These are phyloP conservation scores for Drosophila tani DNA, from an alignment of 1,140 invertebrate species.

Conservation along the genomic window DNA sequence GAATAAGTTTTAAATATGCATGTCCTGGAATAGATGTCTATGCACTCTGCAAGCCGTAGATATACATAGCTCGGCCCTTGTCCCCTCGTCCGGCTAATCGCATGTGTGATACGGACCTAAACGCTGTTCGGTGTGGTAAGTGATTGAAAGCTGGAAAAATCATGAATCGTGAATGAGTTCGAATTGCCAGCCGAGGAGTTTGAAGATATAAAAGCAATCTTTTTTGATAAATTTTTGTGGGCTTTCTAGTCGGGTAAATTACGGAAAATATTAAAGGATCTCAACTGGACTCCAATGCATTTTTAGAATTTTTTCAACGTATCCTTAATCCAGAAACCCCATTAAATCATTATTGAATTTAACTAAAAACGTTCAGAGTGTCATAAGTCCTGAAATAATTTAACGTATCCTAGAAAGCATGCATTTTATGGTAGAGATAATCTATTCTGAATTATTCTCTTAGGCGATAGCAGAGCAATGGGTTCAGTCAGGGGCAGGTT, in stretches of 20 bases:
- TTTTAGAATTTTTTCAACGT: neutral
- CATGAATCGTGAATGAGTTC: conserved; percentile 28
- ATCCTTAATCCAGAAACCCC: neutral
- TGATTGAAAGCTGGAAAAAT: conserved; percentile 39
- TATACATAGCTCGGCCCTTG: neutral
- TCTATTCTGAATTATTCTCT: neutral
- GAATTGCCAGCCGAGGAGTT: neutral
- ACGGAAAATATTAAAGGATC: neutral
- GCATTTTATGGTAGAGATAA: no score
- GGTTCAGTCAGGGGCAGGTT: neutral
- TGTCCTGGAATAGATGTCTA: conserved; percentile 43
- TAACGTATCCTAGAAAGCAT: no score
- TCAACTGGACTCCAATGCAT: no score
- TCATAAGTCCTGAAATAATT: neutral
- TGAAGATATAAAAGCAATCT: neutral
- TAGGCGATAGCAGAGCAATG: neutral
- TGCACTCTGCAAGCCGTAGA: conserved; percentile 27
- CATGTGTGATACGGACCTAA: conserved; percentile 40
- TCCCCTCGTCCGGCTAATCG: conserved; percentile 45
- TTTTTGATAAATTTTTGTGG: neutral
- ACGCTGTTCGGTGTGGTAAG: conserved; percentile 28
- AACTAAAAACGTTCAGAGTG: no score
- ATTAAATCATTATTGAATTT: neutral
- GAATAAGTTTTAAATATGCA: conserved; percentile 81
- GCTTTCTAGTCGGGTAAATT: no score